Conservation (phyloP, 2,888 invertebrate species). For the Dendrolimus pini region DNA sequence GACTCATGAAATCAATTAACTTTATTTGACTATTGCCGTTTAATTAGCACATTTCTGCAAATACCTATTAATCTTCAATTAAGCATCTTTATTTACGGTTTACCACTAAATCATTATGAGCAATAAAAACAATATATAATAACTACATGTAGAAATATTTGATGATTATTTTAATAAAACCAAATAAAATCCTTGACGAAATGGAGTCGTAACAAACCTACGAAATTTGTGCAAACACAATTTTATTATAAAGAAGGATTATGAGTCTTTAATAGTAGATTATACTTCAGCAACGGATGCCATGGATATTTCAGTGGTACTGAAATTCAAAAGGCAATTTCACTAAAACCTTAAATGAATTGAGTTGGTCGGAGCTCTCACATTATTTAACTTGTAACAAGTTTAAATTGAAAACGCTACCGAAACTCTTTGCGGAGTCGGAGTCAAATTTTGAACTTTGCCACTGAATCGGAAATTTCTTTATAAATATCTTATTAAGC, state of each 20-base stretch:
- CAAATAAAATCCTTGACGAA: too few relatives aligned
- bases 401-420: constrained; percentile 76
- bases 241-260: constrained; percentile 33
- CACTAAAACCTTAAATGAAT: constrained; percentile 75
- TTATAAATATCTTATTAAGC: constrained; percentile 76
- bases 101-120: too few relatives aligned
- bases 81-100: too few relatives aligned
- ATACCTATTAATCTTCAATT: too few relatives aligned
- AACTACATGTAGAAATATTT: too few relatives aligned
- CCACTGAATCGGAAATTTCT: constrained; percentile 75
- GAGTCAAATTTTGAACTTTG: constrained; percentile 75
- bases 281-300: constrained; percentile 33
- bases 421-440: constrained; percentile 68
- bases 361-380: constrained; percentile 69
- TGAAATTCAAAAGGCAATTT: constrained; percentile 73
- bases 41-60: too few relatives aligned
- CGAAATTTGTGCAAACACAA: neutral
- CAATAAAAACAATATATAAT: too few relatives aligned
- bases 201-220: neutral
- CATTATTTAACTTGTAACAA: constrained; percentile 75
- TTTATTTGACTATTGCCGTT: too few relatives aligned
- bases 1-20: too few relatives aligned
- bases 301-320: constrained; percentile 61
- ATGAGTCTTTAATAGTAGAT: constrained; percentile 31
- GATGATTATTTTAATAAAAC: too few relatives aligned